Evolutionary conservation across 2,797 vertebrate species (phyloP), one percentile per base, ranked within the genome.

Genomic region (Rallus crepitans): DNA sequence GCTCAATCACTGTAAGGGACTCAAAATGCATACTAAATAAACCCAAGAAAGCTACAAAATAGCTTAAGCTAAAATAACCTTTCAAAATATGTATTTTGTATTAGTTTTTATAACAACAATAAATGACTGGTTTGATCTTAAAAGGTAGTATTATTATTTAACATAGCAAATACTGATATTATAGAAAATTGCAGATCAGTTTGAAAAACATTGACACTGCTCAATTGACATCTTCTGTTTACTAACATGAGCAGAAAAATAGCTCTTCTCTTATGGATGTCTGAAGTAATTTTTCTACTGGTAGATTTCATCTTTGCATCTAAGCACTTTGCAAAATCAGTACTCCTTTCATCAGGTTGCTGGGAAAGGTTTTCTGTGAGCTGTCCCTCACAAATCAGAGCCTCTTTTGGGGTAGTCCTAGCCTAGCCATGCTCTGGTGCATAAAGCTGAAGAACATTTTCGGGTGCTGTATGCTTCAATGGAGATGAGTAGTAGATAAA

Each of bases 361-460:
- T 42, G 31, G 33, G 45, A 59, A 37, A 69, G 57, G 8, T 48
- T 79, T 57, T 28, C 45, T 35, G 1, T 55, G 45, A 48, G 17
- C 57, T 79, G 59, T 28, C 7, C 0, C 39, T 68, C 35, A 55
- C 19, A 9, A 65, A 50, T 28, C 21, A 7, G 52, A 4, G 30
- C 40, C 45, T 80, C 45, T 80, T 75, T 50, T 37, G 31, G 53
- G 79, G 40, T 47, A 75, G 57, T 23, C n/a, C 39, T 27, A 65
- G 45, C 25, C 31, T 42, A 91, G 70, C 66, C 86, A 66, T 45
- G 31, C 37, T 9, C 18, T 42, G 6, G 15, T 81, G 70, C 55
- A 25, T 79, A 81, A 81, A n/a, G 69, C 89, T 92, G 80, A 56
- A 84, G 92, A 88, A 77, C 25, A 83, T 92, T 94, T 95, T 48